Evolutionary conservation across 2,797 vertebrate species (phyloP).

Genomic region (Typhlichthys eigenmanni): DNA sequence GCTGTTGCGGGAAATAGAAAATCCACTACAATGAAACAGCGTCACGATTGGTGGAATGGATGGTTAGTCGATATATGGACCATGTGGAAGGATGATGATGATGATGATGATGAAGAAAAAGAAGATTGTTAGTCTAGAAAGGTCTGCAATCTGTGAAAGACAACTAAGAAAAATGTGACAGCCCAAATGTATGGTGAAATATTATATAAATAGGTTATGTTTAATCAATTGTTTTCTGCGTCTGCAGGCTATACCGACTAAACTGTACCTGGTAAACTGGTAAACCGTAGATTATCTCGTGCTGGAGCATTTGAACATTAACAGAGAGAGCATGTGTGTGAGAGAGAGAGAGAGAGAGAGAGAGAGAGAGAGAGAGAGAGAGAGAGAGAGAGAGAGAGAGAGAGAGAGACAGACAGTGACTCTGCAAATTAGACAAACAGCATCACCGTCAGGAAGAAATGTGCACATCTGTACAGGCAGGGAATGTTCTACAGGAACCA

Average conservation of each 20-base stretch:
- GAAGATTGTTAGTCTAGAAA: neutral
- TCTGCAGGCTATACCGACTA: too few relatives aligned
- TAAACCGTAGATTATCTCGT: neutral
- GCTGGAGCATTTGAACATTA: too few relatives aligned
- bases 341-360: neutral
- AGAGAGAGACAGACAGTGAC: neutral
- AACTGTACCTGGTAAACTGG: too few relatives aligned
- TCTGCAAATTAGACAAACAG: neutral
- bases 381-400: neutral
- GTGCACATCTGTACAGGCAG: constrained; percentile 29
- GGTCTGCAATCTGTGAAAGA: neutral
- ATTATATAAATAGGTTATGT: too few relatives aligned
- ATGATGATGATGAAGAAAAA: neutral
- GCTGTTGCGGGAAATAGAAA: constrained; percentile 47
- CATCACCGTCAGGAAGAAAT: constrained; percentile 30
- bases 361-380: constrained; percentile 3
- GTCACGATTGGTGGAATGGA: constrained; percentile 44
- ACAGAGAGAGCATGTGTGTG: neutral
- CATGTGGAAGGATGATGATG: constrained; percentile 13
- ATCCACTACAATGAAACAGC: constrained; percentile 52
- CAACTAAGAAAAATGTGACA: too few relatives aligned
- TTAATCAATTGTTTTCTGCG: too few relatives aligned
- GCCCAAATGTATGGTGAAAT: too few relatives aligned
- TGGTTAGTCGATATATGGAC: constrained; percentile 40
- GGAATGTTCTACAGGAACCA: neutral